Evolutionary conservation across 2,888 invertebrate species (phyloP), one percentile per base, ranked within the genome.

Genomic region (Tenthredo distinguenda): DNA sequence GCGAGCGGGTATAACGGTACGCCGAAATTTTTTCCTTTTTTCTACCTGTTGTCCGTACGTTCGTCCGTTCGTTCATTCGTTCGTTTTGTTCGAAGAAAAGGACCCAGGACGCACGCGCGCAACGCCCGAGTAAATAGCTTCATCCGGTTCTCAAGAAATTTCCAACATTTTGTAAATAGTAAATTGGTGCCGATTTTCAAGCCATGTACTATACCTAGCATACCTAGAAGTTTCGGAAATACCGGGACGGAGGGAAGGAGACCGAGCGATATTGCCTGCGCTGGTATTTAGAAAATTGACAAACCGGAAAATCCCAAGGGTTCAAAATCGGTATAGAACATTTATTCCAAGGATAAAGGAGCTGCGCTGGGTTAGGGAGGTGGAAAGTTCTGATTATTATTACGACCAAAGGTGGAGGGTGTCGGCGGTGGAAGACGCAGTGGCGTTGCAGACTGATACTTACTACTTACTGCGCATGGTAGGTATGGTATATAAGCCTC

Each of bases 1-100:
- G 68, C 26, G 62, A 62, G 62, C 62, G 62, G 21, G 26, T 79
- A 79, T 79, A 79, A 81, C 81, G 81, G 81, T 81, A 77, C 26
- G 26, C 21, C 26, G 26, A 26, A 58, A 81, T 62, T 9, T 81
- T 81, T 81, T 50, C 79, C 79, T 81, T 81, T 81, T 62, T 81
- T 81, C 81, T 81, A 81, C 81, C 81, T 81, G 81, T 58, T 58
- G 81, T 81, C 18, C 62, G 50, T 71, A n/a, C 71, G 37, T 65
- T 9, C 65, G 12, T 65, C 9, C 50, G 5, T 50, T 50, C 50
- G 6, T 50, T n/a, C 37, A n/a, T 18, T 18, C 18, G 34, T 31
- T 76, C 79, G 79, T 79, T 79, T 58, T 79, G 79, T 79, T 15
- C 26, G 7, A 47, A 77, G 79, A 58, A 40, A 81, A 58, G 21